Base-by-base conservation (phyloP, 2,797 vertebrate genomes). In the Acanthornis magna region DNA sequence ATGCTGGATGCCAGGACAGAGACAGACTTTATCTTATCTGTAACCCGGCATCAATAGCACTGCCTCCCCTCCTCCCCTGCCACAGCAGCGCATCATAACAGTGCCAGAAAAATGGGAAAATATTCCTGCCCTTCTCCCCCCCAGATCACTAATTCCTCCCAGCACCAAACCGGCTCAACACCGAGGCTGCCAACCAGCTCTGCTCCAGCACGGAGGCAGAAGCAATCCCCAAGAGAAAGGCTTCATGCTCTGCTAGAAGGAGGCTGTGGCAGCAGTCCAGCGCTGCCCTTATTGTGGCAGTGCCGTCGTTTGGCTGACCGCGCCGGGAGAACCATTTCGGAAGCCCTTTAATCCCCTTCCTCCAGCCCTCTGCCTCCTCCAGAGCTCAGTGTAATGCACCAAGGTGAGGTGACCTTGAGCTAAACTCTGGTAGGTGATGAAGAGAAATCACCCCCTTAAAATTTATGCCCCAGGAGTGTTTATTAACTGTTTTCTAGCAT, bases 11-110 rank as follows among this genome's bases (percentile, higher is more conserved):
- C 98, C 98, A 98, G 97, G 97, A 97, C 96, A 98, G 95, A 36
- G 61, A 97, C 85, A 96, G 97, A 97, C 95, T 97, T 97, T 97
- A 97, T 98, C 98, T 98, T 98, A 98, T 98, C 98, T 98, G 61
- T 96, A 98, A 97, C 88, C 96, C 76, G 34, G 95, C 97, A 98
- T 98, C 97, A 98, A 96, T 89, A 98, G 97, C 93, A 89, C 92
- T 96, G 85, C 96, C 97, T 97, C 95, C 82, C 96, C 83, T 93
- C 83, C 94, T 91, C 66, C 96, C 97, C 97, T 96, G 94, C 89
- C 72, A 51, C 86, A 97, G 98, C 97, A 96, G 96, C 20, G 61
- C 97, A 97, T 96, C 92, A 91, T 88, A 96, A 97, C 86, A 94
- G 97, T 89, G 68, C 74, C 83, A 97, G 95, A 96, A 97, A 97